Conservation (phyloP, 1,140 invertebrate species). For the Heterodera schachtii region DNA sequence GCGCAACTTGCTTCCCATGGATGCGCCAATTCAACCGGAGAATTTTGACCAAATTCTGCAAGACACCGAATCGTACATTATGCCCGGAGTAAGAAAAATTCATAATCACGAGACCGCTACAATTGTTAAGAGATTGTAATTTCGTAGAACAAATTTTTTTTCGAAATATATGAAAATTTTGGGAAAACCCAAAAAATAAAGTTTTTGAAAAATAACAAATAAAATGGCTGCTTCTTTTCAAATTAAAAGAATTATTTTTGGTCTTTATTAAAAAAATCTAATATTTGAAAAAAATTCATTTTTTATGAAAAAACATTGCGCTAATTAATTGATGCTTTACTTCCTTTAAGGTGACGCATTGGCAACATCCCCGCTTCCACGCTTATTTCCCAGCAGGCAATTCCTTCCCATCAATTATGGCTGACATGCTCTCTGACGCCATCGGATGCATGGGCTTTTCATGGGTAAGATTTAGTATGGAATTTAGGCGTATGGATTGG, state of each 20-base stretch:
- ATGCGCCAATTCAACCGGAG: constrained; percentile 83
- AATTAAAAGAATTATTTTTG: too few relatives aligned
- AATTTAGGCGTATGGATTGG: too few relatives aligned
- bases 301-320: background rate
- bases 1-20: constrained; percentile 76
- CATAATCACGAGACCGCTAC: too few relatives aligned
- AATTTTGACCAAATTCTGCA: constrained; percentile 87
- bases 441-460: constrained; percentile 97
- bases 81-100: constrained; percentile 79
- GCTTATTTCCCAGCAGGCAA: constrained; percentile 98
- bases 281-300: too few relatives aligned
- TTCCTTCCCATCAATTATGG: constrained; percentile 93
- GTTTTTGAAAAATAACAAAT: too few relatives aligned
- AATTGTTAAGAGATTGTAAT: too few relatives aligned
- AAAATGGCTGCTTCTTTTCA: too few relatives aligned
- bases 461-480: constrained; percentile 75
- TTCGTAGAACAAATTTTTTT: too few relatives aligned
- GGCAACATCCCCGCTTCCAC: constrained; percentile 98
- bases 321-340: constrained; percentile 4
- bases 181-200: too few relatives aligned
- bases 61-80: constrained; percentile 92
- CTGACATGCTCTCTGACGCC: constrained; percentile 91
- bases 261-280: too few relatives aligned
- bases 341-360: constrained; percentile 81
- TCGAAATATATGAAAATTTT: too few relatives aligned